Percentiles rank a stretch among this genome's conserved stretches.
Conservation (phyloP, 2,888 invertebrate genomes). For the Brachyptera risi region DNA sequence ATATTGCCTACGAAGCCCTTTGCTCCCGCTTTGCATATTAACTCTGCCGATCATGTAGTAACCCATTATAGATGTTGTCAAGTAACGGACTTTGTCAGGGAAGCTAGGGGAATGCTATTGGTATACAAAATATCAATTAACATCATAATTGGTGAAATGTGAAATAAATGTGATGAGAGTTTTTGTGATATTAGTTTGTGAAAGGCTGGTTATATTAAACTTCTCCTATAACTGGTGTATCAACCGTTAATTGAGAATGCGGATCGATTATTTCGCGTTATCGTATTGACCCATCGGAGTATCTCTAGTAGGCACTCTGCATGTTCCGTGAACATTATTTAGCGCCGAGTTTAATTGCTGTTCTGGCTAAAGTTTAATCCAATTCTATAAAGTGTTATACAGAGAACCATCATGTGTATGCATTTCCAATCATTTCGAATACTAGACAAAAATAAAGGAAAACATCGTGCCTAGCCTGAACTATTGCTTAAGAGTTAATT, state of each 20-base stretch:
- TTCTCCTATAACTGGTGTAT: neutral
- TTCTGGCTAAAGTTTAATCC: too few relatives aligned
- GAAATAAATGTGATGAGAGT: neutral
- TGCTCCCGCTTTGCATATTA: slow-evolving; percentile 6
- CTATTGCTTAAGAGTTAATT: too few relatives aligned
- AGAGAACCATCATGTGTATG: too few relatives aligned
- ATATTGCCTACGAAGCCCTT: neutral
- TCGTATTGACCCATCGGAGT: slow-evolving; percentile 10
- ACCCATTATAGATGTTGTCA: slow-evolving; percentile 13
- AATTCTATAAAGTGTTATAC: too few relatives aligned
- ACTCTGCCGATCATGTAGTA: neutral
- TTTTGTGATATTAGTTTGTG: neutral
- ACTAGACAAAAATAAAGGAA: too few relatives aligned
- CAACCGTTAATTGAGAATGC: neutral
- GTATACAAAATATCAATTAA: slow-evolving; percentile 8
- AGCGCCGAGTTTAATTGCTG: slow-evolving; percentile 9
- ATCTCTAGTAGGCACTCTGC: slow-evolving; percentile 3
- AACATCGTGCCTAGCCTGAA: too few relatives aligned
- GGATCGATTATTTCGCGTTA: slow-evolving; percentile 12
- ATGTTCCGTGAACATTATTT: slow-evolving; percentile 6
- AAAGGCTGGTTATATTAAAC: neutral
- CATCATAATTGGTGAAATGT: neutral
- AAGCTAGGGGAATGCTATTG: neutral
- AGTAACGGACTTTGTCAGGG: neutral
- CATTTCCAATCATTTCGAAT: too few relatives aligned